Base-by-base conservation (phyloP, 2,888 invertebrate genomes). In the Bellardia pandia region DNA sequence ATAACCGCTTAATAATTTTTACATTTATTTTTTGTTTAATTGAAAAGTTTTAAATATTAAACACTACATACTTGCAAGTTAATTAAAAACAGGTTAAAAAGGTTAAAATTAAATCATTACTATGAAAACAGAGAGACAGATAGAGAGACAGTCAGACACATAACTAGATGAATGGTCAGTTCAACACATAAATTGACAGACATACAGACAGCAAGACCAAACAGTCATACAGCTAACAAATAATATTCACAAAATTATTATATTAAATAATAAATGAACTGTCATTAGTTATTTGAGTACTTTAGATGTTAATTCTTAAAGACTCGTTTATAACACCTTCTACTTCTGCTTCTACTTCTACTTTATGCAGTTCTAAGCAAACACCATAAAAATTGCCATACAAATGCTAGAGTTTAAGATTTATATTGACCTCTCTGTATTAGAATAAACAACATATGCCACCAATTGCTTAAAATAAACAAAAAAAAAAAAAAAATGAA, bases 1-100 rank as follows among this genome's bases (percentile, higher is more conserved):
- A 82, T 83, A 83, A 86, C 64, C 68, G 75, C 48, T 86, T 75
- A 82, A 74, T 75, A 69, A 42, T 53, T 72, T 53, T 51, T 76
- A 37, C 30, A 11, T 30, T 58, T 9, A 37, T 72, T 58, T 75
- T 53, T 48, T 82, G 37, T 33, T 64, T 53, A 11, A 45, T 45
- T 42, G 7, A 42, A 42, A 42, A 42, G 53, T 51, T 14, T 60
- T 68, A 68, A 62, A 53, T 53, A 6, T 62, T 77, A 56, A 37
- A 79, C 58, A 58, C 23, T 16, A 23, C 9, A 82, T 60, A 51
- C 30, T 60, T 69, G 69, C 37, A 69, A 87, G 64, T 85, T 85
- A 85, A 87, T 85, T 85, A 82, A 72, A 82, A 81, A 85, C 87
- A 84, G 75, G 87, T 87, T 85, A 71, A 87, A 84, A 87, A 85